Percentiles rank a stretch among this genome's conserved stretches.
phyloP scores from a whole-genome alignment of 2,113 vertebrate species.

The Malaclemys terrapin region DNA sequence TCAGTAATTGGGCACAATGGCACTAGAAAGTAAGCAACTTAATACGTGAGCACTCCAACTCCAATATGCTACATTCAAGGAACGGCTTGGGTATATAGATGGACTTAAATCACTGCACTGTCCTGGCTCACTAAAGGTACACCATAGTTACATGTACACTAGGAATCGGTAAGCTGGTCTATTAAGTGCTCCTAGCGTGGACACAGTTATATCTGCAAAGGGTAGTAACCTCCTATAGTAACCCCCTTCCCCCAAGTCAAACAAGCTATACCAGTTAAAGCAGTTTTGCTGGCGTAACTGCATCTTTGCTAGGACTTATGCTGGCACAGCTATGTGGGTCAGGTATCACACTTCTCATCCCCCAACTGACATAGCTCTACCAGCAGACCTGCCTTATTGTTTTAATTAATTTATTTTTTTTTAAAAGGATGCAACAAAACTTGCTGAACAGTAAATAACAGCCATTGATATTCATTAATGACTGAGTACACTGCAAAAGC shows the following conservation, averaged over 20 bases:
- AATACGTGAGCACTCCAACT: background rate
- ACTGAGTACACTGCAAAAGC: background rate
- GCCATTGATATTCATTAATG: background rate
- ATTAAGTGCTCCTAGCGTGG: too few species aligned
- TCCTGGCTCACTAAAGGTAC: background rate
- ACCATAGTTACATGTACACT: too few species aligned
- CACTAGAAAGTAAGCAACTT: background rate
- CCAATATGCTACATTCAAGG: background rate
- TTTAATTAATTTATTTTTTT: background rate
- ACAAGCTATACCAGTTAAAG: too few species aligned
- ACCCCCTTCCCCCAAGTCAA: too few species aligned
- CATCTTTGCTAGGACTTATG: too few species aligned
- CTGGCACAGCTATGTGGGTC: too few species aligned
- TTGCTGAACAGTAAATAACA: background rate
- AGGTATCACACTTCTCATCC: too few species aligned
- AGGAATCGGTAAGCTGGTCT: background rate
- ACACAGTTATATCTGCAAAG: too few species aligned
- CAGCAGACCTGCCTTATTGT: too few species aligned
- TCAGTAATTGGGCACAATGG: background rate
- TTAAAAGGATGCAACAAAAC: background rate
- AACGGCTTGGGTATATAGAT: background rate
- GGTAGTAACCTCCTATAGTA: too few species aligned
- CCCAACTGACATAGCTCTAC: too few species aligned
- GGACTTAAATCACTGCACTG: background rate
- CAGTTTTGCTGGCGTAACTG: too few species aligned